Conservation (phyloP, 92 coral and sea anemone species). For the Isaurus tuberculatus region DNA sequence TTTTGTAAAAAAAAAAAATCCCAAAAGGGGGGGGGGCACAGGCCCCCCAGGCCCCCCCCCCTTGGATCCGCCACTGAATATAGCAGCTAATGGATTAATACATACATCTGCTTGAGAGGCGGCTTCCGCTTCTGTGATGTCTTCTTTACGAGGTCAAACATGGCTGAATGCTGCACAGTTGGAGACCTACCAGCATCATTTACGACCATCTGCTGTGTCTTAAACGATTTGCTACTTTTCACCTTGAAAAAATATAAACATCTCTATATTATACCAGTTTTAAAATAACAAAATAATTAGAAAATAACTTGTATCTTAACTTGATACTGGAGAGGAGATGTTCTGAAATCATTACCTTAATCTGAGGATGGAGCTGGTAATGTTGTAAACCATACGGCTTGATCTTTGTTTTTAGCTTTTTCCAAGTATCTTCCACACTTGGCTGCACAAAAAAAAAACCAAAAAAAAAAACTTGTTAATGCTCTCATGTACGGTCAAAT, state of each 20-base stretch:
- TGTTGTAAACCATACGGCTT: conserved; percentile 64
- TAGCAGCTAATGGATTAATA: background rate
- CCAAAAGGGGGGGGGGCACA: too few relatives aligned
- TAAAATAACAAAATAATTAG: too few relatives aligned
- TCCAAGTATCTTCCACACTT: conserved; percentile 83
- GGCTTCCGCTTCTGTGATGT: conserved; percentile 97
- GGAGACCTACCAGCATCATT: conserved; percentile 94
- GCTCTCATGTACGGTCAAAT: too few relatives aligned
- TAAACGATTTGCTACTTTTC: conserved; percentile 79
- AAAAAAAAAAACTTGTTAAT: background rate
- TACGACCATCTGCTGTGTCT: conserved; percentile 75
- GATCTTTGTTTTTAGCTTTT: conserved; percentile 89
- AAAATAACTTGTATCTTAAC: too few relatives aligned
- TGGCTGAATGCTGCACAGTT: conserved; percentile 85
- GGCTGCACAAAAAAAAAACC: conserved; percentile 54
- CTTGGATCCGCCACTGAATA: too few relatives aligned
- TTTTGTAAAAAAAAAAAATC: too few relatives aligned
- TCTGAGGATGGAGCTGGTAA: conserved; percentile 17
- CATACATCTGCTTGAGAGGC: conserved; percentile 87
- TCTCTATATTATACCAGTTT: background rate
- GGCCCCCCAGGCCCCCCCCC: too few relatives aligned
- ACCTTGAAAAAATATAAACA: conserved; percentile 47
- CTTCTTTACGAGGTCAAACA: conserved; percentile 94
- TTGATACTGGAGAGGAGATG: background rate
- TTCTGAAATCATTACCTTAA: conserved; percentile 9